A percentile compares a stretch with the other conserved stretches of the same genome.
These are phyloP conservation scores for Scaptomyza caliginosa DNA, from an alignment of 2,888 invertebrate species.

Conservation along the genomic window DNA sequence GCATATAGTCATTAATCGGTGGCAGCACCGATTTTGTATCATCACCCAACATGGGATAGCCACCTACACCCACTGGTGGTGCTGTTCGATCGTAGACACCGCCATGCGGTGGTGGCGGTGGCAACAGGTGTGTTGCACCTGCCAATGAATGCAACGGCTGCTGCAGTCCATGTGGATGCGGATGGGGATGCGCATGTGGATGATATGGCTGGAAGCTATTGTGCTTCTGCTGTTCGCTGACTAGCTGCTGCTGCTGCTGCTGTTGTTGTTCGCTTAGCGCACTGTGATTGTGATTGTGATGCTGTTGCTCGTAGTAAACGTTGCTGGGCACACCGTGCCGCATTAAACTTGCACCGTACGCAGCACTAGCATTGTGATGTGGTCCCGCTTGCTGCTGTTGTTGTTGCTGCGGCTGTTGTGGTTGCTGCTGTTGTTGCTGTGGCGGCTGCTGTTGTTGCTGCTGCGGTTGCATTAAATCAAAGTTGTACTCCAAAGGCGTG, in stretches of 20 bases:
- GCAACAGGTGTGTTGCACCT: constrained; percentile 68
- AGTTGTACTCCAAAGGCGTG: constrained; percentile 83
- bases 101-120: constrained; percentile 77
- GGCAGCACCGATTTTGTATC: constrained; percentile 83
- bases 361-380: constrained; percentile 53
- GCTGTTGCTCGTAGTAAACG: constrained; percentile 73
- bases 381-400: constrained; percentile 51
- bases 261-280: constrained; percentile 61
- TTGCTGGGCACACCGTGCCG: constrained; percentile 70
- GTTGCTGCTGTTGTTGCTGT: constrained; percentile 67
- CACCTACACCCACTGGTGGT: constrained; percentile 46
- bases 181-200: constrained; percentile 65
- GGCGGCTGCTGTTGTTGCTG: constrained; percentile 67
- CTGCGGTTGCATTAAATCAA: constrained; percentile 80
- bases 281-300: constrained; percentile 66
- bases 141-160: constrained; percentile 69
- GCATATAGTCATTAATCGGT: constrained; percentile 83
- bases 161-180: constrained; percentile 56
- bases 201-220: constrained; percentile 83
- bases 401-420: constrained; percentile 29
- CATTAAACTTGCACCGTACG: constrained; percentile 76
- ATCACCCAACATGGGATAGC: constrained; percentile 77
- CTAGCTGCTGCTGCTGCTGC: constrained; percentile 46
- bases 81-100: constrained; percentile 76
- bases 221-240: constrained; percentile 80